Base-by-base conservation (phyloP, 2,113 vertebrate species). In the Gallinago media region DNA sequence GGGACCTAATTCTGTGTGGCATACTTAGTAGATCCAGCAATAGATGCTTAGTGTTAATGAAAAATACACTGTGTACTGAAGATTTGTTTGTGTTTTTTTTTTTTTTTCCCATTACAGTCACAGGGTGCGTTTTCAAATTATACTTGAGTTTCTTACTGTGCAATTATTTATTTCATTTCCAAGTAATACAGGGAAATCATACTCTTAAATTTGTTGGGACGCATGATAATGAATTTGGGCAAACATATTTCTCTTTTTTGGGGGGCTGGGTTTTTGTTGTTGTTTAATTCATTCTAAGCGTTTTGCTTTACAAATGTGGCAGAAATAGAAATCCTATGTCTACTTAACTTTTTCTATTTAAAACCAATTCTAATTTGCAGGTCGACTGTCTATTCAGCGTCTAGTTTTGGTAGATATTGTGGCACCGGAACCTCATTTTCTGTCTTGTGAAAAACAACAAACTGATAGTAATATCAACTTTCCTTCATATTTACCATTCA, bases 371-470 rank as follows among this genome's bases (percentile, higher is more conserved):
- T 97, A 70, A 96, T 97, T 97, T 97, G 8, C 96, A 97, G 97
- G 93, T 96, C 81, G n/a, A 18, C 84, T 96, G 47, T 92, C 84
- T 93, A 95, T 96, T 70, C 94, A 89, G 50, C 96, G 80, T 56
- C 95, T 97, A 31, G 66, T 94, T 94, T 82, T 96, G 91, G 58
- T 96, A 96, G 95, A 97, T 82, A 97, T 95, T 96, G 97, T 97
- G 93, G 97, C 96, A 88, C 96, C 96, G 32, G 97, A 97, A 92
- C 97, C 96, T 80, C 94, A 89, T 85, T 62, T 94, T 92, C 95
- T 98, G 50, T 97, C 46, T 95, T 70, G 90, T 96, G 97, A 98
- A 97, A 97, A 70, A 59, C 92, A 96, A 77, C 92, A 95, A 84
- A 67, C 59, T 36, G 94, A 97, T 96, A 92, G 96, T 97, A 97